A percentile compares a stretch with the other conserved stretches of the same genome.
These are phyloP conservation scores for Liasis olivaceus DNA, from an alignment of 2,797 vertebrate genomes.

Conservation along the genomic window DNA sequence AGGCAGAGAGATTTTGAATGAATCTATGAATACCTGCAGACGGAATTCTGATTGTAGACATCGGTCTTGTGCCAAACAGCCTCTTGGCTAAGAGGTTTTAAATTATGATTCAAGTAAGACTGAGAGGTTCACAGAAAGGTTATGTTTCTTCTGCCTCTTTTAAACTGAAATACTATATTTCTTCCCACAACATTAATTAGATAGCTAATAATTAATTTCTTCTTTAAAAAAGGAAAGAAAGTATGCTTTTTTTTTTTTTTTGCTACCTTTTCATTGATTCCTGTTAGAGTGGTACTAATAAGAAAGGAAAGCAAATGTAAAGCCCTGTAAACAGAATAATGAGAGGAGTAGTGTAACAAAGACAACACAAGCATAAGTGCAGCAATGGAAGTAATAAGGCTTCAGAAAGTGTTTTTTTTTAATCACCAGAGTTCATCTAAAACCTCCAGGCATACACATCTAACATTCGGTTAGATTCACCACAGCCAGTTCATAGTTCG, in stretches of 20 bases:
- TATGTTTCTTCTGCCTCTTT: constrained; percentile 57
- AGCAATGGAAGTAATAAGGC: background rate
- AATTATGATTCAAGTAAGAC: constrained; percentile 64
- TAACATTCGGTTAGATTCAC: background rate
- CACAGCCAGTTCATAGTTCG: background rate
- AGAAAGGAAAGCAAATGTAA: background rate
- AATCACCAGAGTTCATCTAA: background rate
- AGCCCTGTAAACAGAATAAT: background rate
- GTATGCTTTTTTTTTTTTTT: background rate
- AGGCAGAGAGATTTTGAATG: constrained; percentile 66
- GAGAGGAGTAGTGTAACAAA: background rate
- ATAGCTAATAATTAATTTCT: constrained; percentile 57
- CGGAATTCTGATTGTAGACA: constrained; percentile 79
- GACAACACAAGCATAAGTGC: background rate
- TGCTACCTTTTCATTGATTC: constrained; percentile 11
- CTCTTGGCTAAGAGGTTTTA: constrained; percentile 60
- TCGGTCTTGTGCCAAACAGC: constrained; percentile 63
- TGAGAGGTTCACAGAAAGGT: constrained; percentile 69
- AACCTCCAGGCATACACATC: background rate
- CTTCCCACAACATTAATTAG: constrained; percentile 61
- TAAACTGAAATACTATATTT: constrained; percentile 63
- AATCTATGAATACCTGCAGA: constrained; percentile 71
- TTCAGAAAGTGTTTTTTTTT: background rate
- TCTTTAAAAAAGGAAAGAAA: background rate
- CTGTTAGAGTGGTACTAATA: background rate